Conservation (phyloP, 1,140 invertebrate genomes). For the Ylistrum balloti region DNA sequence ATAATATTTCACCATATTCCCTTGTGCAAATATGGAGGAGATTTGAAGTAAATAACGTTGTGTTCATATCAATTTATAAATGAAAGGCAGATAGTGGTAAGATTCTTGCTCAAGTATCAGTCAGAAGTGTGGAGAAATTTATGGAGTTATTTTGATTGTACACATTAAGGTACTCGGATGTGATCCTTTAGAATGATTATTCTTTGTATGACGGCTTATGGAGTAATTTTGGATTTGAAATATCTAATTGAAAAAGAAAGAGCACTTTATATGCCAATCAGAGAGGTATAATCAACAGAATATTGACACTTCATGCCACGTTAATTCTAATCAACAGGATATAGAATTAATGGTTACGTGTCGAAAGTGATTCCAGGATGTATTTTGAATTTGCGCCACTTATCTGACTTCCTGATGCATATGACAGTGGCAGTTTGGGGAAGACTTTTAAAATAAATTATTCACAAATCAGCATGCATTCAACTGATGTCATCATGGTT, state of each 20-base stretch:
- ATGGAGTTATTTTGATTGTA: neutral
- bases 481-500: no score
- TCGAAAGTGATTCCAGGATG: no score
- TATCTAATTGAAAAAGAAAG: neutral
- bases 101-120: neutral
- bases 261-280: neutral
- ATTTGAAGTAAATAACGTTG: neutral
- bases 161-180: neutral
- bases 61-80: slow-evolving; percentile 29
- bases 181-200: neutral
- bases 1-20: neutral
- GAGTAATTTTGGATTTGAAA: neutral
- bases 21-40: neutral
- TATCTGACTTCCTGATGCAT: no score
- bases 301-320: neutral
- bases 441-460: no score
- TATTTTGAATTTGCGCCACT: no score
- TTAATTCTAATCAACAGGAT: neutral
- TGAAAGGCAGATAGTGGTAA: slow-evolving; percentile 6
- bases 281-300: neutral
- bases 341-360: no score
- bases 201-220: neutral
- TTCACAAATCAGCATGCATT: no score
- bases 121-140: neutral
- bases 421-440: no score